These are phyloP conservation scores for Diogma glabrata DNA, from an alignment of 2,888 invertebrate genomes.

Conservation along the genomic window DNA sequence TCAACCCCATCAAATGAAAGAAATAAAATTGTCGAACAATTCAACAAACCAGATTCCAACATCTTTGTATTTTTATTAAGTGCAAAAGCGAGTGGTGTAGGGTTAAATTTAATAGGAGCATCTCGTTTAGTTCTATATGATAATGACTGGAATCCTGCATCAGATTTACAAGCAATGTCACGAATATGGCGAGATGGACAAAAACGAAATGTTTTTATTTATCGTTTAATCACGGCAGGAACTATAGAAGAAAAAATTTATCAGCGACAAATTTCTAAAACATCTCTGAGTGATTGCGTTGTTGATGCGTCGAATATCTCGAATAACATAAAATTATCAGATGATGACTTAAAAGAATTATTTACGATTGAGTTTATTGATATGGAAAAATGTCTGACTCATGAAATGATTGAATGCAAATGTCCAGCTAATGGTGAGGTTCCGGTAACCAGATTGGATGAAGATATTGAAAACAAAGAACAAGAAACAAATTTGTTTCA, in stretches of 20 bases:
- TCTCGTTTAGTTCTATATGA: conserved; percentile 54
- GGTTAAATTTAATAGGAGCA: conserved; percentile 57
- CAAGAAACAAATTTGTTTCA: too few species aligned
- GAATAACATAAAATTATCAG: conserved; percentile 37
- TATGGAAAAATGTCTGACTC: conserved; percentile 53
- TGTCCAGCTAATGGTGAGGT: conserved; percentile 37
- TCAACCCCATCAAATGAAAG: conserved; percentile 42
- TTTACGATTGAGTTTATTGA: too few species aligned
- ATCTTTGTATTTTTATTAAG: conserved; percentile 49
- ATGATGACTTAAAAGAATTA: conserved; percentile 48
- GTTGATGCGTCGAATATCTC: conserved; percentile 38
- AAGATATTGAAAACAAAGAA: not conserved
- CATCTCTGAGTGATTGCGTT: conserved; percentile 48
- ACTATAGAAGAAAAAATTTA: conserved; percentile 63
- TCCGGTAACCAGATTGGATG: not conserved
- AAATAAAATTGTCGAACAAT: conserved; percentile 44
- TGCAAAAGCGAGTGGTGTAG: conserved; percentile 58
- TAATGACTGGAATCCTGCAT: conserved; percentile 65
- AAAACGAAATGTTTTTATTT: conserved; percentile 47
- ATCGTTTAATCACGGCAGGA: conserved; percentile 40
- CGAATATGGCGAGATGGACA: conserved; percentile 63
- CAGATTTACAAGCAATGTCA: conserved; percentile 48
- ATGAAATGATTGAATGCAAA: conserved; percentile 45
- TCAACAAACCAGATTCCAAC: conserved; percentile 40
- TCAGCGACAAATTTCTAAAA: conserved; percentile 56